Evolutionary conservation across 2,888 invertebrate species (phyloP), one percentile per base, ranked within the genome.

Genomic region (Gasteruption jaculator): DNA sequence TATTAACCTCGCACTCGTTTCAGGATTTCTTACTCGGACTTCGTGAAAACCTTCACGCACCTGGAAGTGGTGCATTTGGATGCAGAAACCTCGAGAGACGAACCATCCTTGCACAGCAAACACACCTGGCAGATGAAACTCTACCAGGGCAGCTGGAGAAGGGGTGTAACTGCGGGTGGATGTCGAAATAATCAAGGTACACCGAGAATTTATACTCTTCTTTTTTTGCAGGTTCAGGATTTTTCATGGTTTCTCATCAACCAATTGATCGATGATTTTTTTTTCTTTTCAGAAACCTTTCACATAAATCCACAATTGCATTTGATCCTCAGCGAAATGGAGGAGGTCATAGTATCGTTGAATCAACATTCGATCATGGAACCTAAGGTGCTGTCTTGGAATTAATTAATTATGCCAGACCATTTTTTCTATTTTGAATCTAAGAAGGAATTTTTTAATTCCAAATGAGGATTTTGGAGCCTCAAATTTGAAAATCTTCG

Each of bases 241-340:
- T 11, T 20, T 36, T 10, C 14, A n/a, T 20, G 10, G 29, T 15
- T 38, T 15, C 7, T 29, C 16, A 40, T 37, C 14, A 36, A 24
- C 18, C 27, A 30, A 43, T 21, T 19, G 33, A 30, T 41, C 14
- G 31, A 35, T 43, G 32, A 5, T 10, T 41, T 19, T 50, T 31
- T 41, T 22, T 10, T 26, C 18, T 11, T 68, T 68, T 7, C 74
- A 79, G 89, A 91, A 64, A 91, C 91, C 26, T 92, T 93, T 68
- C 91, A 92, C 69, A 89, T 91, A 63, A 93, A 93, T 71, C 93
- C 93, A 0, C 92, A 93, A 74, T 75, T 93, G 26, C 84, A 91
- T 59, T 68, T 93, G 32, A 78, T 83, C 31, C 70, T 92, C 20
- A 82, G 81, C 56, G 91, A 91, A 64, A 80, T 81, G 73, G 86